Evolutionary conservation across 2,113 vertebrate species (phyloP), one percentile per base, ranked within the genome.

Genomic region (Polypterus senegalus): DNA sequence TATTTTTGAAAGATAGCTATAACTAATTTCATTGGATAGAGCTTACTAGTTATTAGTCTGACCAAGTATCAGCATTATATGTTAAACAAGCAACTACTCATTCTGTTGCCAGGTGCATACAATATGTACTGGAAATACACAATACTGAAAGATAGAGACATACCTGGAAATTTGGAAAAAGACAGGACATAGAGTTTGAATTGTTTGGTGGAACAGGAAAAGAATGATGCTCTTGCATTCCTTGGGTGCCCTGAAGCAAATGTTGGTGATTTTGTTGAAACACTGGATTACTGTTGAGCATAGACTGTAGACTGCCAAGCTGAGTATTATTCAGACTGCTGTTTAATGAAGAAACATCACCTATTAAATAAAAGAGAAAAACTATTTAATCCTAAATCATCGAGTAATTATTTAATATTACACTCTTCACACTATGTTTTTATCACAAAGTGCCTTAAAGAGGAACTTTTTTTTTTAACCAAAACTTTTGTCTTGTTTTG

Each of bases 121-220:
- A 54, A 4, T 54, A 6, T 9, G 3, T 27, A 27, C 27, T 27
- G 27, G 27, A 27, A 61, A 60, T 4, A 5, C 8, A 45, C 43
- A 61, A 61, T 11, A 54, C 55, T 45, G 55, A 11, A 54, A 61
- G 4, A 53, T 47, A 11, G 6, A 9, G 9, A 65, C 56, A 66
- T 86, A 98, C 93, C 93, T 97, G 94, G 79, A 97, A 97, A 71
- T 91, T 95, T 73, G 93, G 94, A 82, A 96, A 97, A 66, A 95
- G 85, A 83, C 92, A 97, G 27, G 90, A 84, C 92, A 97, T 89
- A 70, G 90, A 88, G 77, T 88, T 83, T 6, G 86, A 78, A 65
- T 76, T 89, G 78, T 74, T 79, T 66, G 91, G 81, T 59, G 89
- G 70, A 48, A 91, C 76, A 51, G 89, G 64, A 70, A 91, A 93